Conservation (phyloP, 2,888 invertebrate species). For the Anticlea derivata region DNA sequence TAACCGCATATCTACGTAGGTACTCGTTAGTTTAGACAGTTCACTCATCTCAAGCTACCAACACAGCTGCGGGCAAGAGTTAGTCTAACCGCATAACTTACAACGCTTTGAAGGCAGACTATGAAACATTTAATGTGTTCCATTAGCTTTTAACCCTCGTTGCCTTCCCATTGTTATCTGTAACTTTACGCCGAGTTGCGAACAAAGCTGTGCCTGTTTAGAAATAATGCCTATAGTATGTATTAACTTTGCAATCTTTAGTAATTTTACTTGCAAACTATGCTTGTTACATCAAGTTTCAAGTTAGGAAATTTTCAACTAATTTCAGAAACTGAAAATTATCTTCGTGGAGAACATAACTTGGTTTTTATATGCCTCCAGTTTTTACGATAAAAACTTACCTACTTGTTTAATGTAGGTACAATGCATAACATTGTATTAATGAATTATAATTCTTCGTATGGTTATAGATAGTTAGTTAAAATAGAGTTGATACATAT, state of each 20-base stretch:
- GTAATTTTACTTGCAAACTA: neutral
- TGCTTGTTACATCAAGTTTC: neutral
- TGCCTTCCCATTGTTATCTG: conserved; percentile 28
- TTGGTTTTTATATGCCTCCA: too few relatives aligned
- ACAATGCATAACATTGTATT: too few relatives aligned
- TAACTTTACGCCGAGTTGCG: conserved; percentile 6
- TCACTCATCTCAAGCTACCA: neutral
- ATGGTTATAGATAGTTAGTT: too few relatives aligned
- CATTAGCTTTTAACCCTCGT: conserved; percentile 34
- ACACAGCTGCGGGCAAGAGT: neutral
- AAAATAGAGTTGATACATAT: too few relatives aligned
- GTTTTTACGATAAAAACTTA: too few relatives aligned
- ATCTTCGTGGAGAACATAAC: too few relatives aligned
- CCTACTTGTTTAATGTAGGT: too few relatives aligned
- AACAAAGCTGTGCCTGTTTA: conserved; percentile 9
- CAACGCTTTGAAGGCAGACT: conserved; percentile 21
- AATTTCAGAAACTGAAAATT: too few relatives aligned
- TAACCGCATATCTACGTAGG: too few relatives aligned
- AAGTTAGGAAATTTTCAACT: conserved; percentile 1
- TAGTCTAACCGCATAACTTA: conserved; percentile 1
- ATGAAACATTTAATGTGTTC: conserved; percentile 28
- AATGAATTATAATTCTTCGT: too few relatives aligned
- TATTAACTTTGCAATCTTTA: neutral
- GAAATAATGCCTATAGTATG: neutral
- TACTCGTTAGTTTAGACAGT: too few relatives aligned